phyloP scores from a whole-genome alignment of 2,113 vertebrate species.

The Athene cunicularia region DNA sequence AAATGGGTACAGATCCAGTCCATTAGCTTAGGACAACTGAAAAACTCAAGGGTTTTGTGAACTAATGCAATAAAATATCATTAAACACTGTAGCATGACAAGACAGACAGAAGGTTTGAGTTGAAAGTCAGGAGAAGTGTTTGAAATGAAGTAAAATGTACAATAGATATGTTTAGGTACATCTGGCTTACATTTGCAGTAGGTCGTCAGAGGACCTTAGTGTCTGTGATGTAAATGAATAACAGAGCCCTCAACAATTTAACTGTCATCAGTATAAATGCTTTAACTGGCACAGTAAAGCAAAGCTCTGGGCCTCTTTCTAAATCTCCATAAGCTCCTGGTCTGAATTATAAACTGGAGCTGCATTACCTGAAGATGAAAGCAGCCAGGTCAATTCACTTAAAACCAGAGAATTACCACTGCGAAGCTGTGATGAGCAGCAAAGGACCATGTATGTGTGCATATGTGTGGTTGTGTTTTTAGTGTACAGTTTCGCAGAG shows the following conservation, averaged over 20 bases:
- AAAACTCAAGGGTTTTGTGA: constrained; percentile 76
- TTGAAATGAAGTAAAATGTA: constrained; percentile 80
- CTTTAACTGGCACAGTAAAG: constrained; percentile 77
- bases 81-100: constrained; percentile 79
- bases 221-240: constrained; percentile 87
- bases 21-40: constrained; percentile 77
- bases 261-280: constrained; percentile 88
- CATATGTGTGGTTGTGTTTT: neutral
- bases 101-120: constrained; percentile 75
- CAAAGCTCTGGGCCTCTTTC: constrained; percentile 60
- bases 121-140: constrained; percentile 75
- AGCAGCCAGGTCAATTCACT: constrained; percentile 79
- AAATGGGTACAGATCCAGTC: constrained; percentile 79
- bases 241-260: constrained; percentile 87
- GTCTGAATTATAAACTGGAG: constrained; percentile 74
- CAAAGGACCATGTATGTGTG: constrained; percentile 56
- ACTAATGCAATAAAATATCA: constrained; percentile 80
- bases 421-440: constrained; percentile 76
- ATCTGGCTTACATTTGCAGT: constrained; percentile 91
- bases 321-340: constrained; percentile 79
- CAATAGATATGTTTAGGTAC: constrained; percentile 73
- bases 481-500: constrained; percentile 15
- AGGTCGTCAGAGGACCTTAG: constrained; percentile 80
- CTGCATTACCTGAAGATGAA: constrained; percentile 83
- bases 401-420: constrained; percentile 72